Conservation (phyloP, 2,797 vertebrate species). For the Pogoniulus pusillus region DNA sequence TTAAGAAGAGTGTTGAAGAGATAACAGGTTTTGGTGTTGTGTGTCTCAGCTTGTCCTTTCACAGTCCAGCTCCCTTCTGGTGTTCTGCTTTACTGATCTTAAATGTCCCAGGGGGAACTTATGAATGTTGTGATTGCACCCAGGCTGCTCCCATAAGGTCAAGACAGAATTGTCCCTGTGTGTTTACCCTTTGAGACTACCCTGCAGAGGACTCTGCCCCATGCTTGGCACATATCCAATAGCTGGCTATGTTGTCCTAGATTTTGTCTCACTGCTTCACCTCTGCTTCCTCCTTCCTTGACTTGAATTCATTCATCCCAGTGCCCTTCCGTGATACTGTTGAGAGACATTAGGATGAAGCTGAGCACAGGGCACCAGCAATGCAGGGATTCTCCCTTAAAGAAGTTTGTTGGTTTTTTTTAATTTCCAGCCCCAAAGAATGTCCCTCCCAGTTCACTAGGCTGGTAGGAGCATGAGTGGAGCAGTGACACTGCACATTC, state of each 20-base stretch:
- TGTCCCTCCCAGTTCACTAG: not conserved
- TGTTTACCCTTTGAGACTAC: not conserved
- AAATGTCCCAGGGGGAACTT: not conserved
- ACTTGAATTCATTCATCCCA: not conserved
- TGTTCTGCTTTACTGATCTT: not conserved
- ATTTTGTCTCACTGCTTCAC: not conserved
- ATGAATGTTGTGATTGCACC: not conserved
- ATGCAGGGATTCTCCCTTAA: not conserved
- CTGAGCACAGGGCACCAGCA: not conserved
- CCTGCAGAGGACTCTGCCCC: not conserved
- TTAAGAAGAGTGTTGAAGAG: not conserved
- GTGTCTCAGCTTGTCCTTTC: not conserved
- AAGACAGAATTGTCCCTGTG: not conserved
- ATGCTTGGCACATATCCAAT: not conserved
- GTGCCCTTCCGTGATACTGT: not conserved
- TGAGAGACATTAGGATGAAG: not conserved
- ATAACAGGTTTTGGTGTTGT: not conserved
- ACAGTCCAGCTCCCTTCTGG: not conserved
- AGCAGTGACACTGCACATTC: constrained; percentile 6
- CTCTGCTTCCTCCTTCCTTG: not conserved
- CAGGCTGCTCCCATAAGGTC: not conserved
- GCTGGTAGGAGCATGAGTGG: not conserved
- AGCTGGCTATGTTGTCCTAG: not conserved
- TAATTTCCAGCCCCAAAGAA: not conserved
- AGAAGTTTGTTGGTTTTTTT: not conserved